Conservation (phyloP, 53 echinoderm and acorn worm genomes). For the Mesocentrotus franciscanus region DNA sequence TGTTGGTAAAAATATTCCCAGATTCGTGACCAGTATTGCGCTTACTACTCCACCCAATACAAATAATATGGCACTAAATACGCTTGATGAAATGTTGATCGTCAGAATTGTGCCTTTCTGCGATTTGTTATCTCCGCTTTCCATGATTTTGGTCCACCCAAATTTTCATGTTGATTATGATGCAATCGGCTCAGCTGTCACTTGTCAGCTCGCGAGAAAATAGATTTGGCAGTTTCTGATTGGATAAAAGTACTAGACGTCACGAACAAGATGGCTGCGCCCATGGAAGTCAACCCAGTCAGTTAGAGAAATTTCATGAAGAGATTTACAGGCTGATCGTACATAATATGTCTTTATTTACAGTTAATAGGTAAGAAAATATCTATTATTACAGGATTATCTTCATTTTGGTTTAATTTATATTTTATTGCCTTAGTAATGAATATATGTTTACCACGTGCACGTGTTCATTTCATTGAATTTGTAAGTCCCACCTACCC, state of each 20-base stretch:
- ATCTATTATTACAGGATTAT: not conserved
- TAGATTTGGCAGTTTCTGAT: conserved; percentile 78
- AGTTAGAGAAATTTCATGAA: not conserved
- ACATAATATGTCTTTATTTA: not conserved
- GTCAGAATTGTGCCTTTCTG: conserved; percentile 39
- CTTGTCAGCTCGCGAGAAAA: not conserved
- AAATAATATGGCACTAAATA: conserved; percentile 75
- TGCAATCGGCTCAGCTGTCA: not conserved
- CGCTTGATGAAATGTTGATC: conserved; percentile 71
- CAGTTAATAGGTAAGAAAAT: not conserved
- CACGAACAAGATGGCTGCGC: conserved; percentile 80
- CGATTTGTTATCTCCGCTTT: conserved; percentile 9
- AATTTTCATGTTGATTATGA: conserved; percentile 6
- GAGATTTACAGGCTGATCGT: not conserved
- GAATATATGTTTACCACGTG: not conserved
- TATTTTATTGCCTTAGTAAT: not conserved
- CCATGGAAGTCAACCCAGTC: conserved; percentile 40
- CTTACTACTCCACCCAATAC: conserved; percentile 76
- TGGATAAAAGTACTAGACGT: conserved; percentile 64
- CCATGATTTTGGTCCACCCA: conserved; percentile 17
- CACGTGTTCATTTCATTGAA: not conserved
- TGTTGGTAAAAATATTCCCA: conserved; percentile 23
- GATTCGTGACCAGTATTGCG: conserved; percentile 65
- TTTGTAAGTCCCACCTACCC: not conserved
- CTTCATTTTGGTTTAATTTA: not conserved